phyloP scores from a whole-genome alignment of 1,140 invertebrate species.

The Xylocopa sonorina region DNA sequence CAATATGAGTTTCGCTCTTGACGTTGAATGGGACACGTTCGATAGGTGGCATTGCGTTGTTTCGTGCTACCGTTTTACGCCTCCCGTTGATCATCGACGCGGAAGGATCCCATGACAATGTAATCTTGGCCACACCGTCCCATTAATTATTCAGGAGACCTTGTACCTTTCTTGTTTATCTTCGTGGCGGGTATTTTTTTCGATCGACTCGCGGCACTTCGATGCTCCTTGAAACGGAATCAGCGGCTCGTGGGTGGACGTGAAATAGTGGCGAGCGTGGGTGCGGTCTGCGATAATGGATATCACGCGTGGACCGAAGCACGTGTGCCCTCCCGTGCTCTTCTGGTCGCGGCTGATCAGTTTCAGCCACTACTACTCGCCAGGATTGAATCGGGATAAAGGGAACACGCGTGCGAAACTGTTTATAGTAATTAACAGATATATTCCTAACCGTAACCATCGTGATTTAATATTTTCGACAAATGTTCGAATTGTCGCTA shows the following conservation, averaged over 20 bases:
- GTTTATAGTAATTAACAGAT: background rate
- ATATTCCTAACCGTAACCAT: background rate
- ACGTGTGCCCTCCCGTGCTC: background rate
- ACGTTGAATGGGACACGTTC: background rate
- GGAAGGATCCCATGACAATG: constrained; percentile 24
- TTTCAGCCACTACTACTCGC: constrained; percentile 4
- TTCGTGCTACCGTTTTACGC: background rate
- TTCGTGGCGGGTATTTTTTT: constrained; percentile 3
- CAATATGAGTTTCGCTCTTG: background rate
- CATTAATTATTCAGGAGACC: constrained; percentile 52
- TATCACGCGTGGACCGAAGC: constrained; percentile 2
- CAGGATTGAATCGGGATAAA: background rate
- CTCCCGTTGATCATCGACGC: constrained; percentile 9
- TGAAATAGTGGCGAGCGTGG: constrained; percentile 18
- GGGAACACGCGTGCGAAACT: too few relatives aligned
- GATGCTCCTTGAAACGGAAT: constrained; percentile 19
- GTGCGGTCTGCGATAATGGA: constrained; percentile 22
- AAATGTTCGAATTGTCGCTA: background rate
- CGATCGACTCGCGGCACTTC: background rate
- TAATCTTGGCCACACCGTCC: background rate
- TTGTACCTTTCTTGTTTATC: background rate
- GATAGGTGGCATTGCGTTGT: background rate
- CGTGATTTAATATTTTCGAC: background rate
- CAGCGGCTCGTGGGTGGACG: constrained; percentile 16
- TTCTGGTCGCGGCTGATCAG: constrained; percentile 16